Evolutionary conservation across 2,888 invertebrate species (phyloP), one percentile per base, ranked within the genome.

Genomic region (Hirudinaria manillensis): DNA sequence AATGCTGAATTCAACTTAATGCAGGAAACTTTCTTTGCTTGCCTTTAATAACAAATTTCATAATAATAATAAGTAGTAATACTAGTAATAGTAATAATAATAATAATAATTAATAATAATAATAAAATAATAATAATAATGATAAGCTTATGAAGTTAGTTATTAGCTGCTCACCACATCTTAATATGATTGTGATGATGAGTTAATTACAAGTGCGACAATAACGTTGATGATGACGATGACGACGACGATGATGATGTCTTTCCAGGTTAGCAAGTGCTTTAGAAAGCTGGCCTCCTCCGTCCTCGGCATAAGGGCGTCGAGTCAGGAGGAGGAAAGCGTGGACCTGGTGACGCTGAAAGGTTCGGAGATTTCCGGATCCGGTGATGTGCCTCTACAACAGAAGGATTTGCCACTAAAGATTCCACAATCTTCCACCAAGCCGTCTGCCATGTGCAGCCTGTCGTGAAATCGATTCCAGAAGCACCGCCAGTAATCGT

Each of bases 261-360:
- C 24, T 38, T 27, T 66, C 24, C 80, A 86, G 86, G 84, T 86
- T 45, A 82, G 80, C 61, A 78, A 84, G 76, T 85, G 85, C 80
- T 90, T 93, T 82, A 90, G 90, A 78, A 89, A 89, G 81, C 84
- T 93, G 70, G 90, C 92, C 19, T 90, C 91, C 0, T 89, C 89
- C 81, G 87, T 89, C 78, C 84, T 91, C 38, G 90, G 90, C 21
- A 86, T 91, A 29, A 88, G 88, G 78, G 83, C 91, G 77, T 88
- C 89, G 29, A 89, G 88, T 81, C 88, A 88, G 24, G 90, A 91
- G 80, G 87, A 89, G 80, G 91, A 91, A 82, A 88, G 88, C 80
- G 89, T 90, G 79, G 89, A 89, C 73, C 86, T 88, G 21, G 88
- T 91, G 29, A 16, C 61, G 6, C 21, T 16, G 24, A 61, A 27